A percentile compares a stretch with the other conserved stretches of the same genome.
phyloP scores from a whole-genome alignment of 2,888 invertebrate species.

The Prostheceraeus crozeri region DNA sequence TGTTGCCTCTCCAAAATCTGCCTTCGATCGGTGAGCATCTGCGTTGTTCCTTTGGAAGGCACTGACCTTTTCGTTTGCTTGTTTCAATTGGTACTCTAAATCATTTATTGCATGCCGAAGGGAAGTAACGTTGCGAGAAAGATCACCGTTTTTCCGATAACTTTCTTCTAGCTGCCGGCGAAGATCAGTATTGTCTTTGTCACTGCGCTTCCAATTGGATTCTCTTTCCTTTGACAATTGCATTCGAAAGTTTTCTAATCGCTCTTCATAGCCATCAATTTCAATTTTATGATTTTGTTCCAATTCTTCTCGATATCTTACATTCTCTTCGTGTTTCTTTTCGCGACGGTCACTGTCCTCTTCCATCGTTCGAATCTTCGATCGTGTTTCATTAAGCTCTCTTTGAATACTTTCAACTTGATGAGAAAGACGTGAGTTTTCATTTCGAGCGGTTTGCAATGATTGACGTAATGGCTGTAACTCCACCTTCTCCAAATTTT shows the following conservation, averaged over 20 bases:
- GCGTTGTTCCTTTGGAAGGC: too few species aligned
- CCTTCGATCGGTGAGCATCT: too few species aligned
- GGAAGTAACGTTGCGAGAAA: slow-evolving; percentile 49
- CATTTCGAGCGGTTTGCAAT: neutral
- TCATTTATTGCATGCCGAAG: slow-evolving; percentile 47
- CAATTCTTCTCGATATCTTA: slow-evolving; percentile 45
- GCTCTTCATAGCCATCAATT: slow-evolving; percentile 46
- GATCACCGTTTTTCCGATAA: slow-evolving; percentile 47
- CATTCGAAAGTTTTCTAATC: slow-evolving; percentile 45
- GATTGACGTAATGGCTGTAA: slow-evolving; percentile 6
- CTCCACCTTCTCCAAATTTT: neutral
- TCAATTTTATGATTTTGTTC: slow-evolving; percentile 44
- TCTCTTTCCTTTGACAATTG: slow-evolving; percentile 48
- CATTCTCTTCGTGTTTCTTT: neutral
- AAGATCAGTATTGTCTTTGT: slow-evolving; percentile 49
- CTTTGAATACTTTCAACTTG: neutral
- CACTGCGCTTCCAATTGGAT: slow-evolving; percentile 45
- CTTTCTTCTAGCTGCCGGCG: slow-evolving; percentile 46
- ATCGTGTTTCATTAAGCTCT: neutral
- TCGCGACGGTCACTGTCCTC: neutral
- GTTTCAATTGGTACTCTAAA: slow-evolving; percentile 44
- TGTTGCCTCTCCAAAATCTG: slow-evolving; percentile 41
- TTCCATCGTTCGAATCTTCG: neutral
- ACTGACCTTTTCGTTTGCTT: slow-evolving; percentile 47
- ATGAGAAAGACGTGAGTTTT: neutral